Percentiles rank a stretch among this genome's conserved stretches.
phyloP scores from a whole-genome alignment of 2,113 vertebrate species.

The Fulmarus glacialis region DNA sequence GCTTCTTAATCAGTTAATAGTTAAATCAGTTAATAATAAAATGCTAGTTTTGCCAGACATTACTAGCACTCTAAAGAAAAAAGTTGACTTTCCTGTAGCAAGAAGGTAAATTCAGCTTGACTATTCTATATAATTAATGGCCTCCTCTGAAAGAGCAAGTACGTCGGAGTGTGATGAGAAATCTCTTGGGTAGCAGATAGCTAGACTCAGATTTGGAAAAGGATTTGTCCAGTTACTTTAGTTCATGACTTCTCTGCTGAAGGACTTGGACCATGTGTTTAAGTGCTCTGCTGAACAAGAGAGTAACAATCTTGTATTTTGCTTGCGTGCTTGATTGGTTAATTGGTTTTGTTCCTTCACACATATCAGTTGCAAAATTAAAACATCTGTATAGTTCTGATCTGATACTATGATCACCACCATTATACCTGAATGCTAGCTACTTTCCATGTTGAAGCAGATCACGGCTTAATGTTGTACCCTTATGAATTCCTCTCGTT shows the following conservation, averaged over 20 bases:
- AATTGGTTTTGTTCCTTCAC: neutral
- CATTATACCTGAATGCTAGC: neutral
- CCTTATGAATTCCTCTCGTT: neutral
- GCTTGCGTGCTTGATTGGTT: neutral
- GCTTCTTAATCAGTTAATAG: neutral
- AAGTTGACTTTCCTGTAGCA: neutral
- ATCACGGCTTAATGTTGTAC: neutral
- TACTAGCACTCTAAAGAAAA: neutral
- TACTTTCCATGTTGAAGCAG: neutral
- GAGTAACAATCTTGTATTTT: neutral
- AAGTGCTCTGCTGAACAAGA: neutral
- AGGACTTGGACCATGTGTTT: neutral
- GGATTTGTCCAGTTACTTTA: neutral
- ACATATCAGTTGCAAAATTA: neutral
- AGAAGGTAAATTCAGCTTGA: neutral
- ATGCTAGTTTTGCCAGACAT: neutral
- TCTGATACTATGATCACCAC: neutral
- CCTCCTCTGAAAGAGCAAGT: neutral
- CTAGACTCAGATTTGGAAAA: neutral
- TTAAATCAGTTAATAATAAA: neutral
- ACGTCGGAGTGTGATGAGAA: neutral
- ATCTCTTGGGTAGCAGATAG: neutral
- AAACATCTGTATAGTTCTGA: neutral
- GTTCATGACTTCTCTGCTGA: neutral
- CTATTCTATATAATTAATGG: neutral